Percentiles rank a stretch among this genome's conserved stretches.
phyloP scores from a whole-genome alignment of 1,140 invertebrate genomes.

The Lutraria rhynchaena region DNA sequence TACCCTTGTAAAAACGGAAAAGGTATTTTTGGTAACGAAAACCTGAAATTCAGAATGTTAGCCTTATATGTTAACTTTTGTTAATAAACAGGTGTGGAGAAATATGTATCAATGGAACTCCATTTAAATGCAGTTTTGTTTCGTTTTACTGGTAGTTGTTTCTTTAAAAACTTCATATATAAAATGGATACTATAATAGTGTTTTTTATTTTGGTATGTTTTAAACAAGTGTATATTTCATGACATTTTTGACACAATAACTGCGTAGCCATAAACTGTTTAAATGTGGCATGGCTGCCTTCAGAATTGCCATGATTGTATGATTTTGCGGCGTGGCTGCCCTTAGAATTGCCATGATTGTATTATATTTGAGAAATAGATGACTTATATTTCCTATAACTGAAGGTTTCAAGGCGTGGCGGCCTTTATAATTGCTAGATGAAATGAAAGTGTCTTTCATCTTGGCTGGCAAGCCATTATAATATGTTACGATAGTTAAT shows the following conservation, averaged over 20 bases:
- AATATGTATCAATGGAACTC: not conserved
- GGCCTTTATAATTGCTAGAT: slow-evolving; percentile 4
- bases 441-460: not conserved
- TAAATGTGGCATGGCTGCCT: not conserved
- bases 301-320: not conserved
- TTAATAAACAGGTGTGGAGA: not conserved
- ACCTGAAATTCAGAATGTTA: slow-evolving; percentile 41
- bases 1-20: slow-evolving; percentile 16
- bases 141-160: not conserved
- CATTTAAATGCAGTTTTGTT: not conserved
- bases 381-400: no score
- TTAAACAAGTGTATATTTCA: not conserved
- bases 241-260: not conserved
- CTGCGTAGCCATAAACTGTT: not conserved
- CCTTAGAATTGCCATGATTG: not conserved
- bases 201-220: not conserved
- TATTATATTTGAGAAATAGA: not conserved
- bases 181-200: not conserved
- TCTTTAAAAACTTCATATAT: no score
- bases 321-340: not conserved
- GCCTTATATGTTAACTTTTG: slow-evolving; percentile 36
- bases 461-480: not conserved
- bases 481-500: not conserved
- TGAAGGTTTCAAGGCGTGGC: no score
- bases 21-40: slow-evolving; percentile 47